These are phyloP conservation scores for Aporophyla nigra DNA, from an alignment of 2,888 invertebrate species.

Conservation along the genomic window DNA sequence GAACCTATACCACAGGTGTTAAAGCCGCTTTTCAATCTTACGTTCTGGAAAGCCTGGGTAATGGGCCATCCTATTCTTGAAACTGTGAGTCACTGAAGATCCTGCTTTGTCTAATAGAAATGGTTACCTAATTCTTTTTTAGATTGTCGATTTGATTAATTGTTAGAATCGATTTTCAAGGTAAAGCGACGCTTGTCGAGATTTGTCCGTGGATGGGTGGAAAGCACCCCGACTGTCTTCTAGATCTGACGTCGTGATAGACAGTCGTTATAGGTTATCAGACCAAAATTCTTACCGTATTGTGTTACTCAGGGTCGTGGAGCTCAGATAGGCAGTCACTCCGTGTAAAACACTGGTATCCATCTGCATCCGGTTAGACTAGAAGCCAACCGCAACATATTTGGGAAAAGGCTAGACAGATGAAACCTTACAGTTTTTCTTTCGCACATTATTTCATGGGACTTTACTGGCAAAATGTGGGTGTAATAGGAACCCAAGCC, in stretches of 20 bases:
- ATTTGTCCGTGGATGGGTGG: neutral
- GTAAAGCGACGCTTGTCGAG: neutral
- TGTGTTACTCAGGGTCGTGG: neutral
- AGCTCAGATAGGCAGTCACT: neutral
- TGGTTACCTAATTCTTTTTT: constrained; percentile 6
- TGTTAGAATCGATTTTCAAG: neutral
- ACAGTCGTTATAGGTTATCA: neutral
- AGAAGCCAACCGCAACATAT: no score
- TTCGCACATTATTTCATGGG: neutral
- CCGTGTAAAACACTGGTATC: neutral
- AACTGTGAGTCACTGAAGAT: constrained; percentile 16
- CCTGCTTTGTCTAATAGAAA: constrained; percentile 4
- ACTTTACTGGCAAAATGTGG: neutral
- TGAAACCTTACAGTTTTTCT: neutral
- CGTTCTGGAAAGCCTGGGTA: constrained; percentile 3
- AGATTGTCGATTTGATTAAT: neutral
- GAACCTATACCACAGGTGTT: neutral
- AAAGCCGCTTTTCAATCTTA: constrained; percentile 10
- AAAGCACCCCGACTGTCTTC: neutral
- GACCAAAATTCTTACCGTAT: neutral
- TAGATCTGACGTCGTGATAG: neutral
- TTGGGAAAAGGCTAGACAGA: neutral
- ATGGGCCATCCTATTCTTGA: constrained; percentile 16
- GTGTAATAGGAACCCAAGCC: neutral
- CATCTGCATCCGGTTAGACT: neutral